Base-by-base conservation (phyloP, 1,140 invertebrate genomes). In the Onthophagus taurus region DNA sequence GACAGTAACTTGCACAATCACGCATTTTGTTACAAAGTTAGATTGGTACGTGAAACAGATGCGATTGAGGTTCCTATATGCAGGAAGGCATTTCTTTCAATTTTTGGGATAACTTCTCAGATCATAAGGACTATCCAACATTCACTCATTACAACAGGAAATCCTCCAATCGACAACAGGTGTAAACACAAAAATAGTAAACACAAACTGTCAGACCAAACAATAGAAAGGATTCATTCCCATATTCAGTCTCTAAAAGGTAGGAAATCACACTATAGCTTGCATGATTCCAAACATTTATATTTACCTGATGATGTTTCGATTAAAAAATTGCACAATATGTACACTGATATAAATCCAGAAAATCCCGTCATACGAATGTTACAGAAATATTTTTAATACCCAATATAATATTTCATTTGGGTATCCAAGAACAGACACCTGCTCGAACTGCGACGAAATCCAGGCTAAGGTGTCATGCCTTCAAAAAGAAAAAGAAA, bases 401-500 rank as follows among this genome's bases (percentile, higher is more conserved):
- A 33, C 31, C 5, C 6, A 33, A 33, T 33, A 33, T 14, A 33
- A 51, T 33, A 33, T 33, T 14, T 33, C 6, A 14, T 33, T 33
- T 33, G 31, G 31, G 13, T 33, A 33, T 33, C 31, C 31, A 8
- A 17, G 48, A 21, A 39, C 37, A 17, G 47, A 38, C 18, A 50
- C 31, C 24, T 51, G 50, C 31, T 43, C 47, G 6, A 6, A 33
- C 6, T 33, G 35, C 35, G 35, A 37, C 19, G 35, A 37, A 21
- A 19, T 19, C 35, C 4, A 17, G 17, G 19, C 17, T 20, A 20
- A 37, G 19, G 35, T 37, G 13, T 13, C 31, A 33, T 33, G 31
- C n/a, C 31, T 33, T 6, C 2, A 37, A 21, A 37, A 37, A 34
- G 17, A 18, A 21, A 37, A 37, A 37, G 16, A 21, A 37, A 37